Conservation (phyloP, 37 sponge, comb jelly and placozoan genomes). For the Cliona cf. orientalis region DNA sequence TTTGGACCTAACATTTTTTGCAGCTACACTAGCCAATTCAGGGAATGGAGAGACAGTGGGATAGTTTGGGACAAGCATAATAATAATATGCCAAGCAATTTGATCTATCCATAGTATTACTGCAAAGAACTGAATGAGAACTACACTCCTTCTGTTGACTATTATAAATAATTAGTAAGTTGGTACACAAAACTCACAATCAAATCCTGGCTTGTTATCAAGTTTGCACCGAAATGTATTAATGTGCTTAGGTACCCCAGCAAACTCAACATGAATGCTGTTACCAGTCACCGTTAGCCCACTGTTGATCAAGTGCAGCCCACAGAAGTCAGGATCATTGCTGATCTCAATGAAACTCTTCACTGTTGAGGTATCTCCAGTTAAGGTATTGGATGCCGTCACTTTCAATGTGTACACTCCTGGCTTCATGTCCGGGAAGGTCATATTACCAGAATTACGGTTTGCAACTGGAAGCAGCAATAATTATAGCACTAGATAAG, state of each 20-base stretch:
- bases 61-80: too few relatives aligned
- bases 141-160: too few relatives aligned
- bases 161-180: not conserved
- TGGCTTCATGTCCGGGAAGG: not conserved
- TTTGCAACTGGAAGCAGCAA: not conserved
- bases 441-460: not conserved
- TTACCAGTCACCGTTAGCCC: not conserved
- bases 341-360: not conserved
- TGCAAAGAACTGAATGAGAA: too few relatives aligned
- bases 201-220: constrained; percentile 8
- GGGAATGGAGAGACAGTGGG: too few relatives aligned
- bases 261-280: constrained; percentile 8
- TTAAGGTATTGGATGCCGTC: not conserved
- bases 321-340: not conserved
- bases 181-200: constrained; percentile 7
- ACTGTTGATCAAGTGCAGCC: constrained; percentile 10
- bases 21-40: not conserved
- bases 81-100: too few relatives aligned
- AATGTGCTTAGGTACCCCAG: not conserved
- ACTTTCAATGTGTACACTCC: not conserved
- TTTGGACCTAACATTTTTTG: not conserved
- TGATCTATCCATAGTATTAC: too few relatives aligned
- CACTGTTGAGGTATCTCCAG: not conserved
- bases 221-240: constrained; percentile 1
- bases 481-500: not conserved